Evolutionary conservation across 2,797 vertebrate genomes (phyloP), one percentile per base, ranked within the genome.

Genomic region (Enteromius thamalakanensis): DNA sequence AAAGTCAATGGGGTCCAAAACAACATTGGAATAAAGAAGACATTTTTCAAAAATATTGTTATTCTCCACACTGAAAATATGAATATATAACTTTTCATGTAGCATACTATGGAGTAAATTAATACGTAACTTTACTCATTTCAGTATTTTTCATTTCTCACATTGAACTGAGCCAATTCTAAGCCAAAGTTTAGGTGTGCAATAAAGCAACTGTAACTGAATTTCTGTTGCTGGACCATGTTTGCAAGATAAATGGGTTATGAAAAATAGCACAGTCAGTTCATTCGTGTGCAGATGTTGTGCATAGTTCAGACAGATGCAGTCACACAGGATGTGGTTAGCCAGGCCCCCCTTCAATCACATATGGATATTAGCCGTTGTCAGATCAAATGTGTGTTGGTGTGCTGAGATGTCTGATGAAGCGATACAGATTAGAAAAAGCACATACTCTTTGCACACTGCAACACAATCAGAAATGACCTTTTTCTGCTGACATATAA

Each of bases 261-360:
- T 69, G 64, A 82, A 86, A 23, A 58, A 40, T 23, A 76, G 83
- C 82, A 60, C 11, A 64, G 88, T 88, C 82, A 85, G 76, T 82
- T 74, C 40, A 86, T 45, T 68, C 0, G 34, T 23, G 53, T 86
- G 82, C 80, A 86, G 55, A 76, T 72, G 76, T 76, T 80, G 68
- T 76, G 80, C 71, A 82, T 10, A 37, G 14, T 49, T 81, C 29
- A 84, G 53, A 40, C 79, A 72, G 55, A 74, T 86, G 86, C 78
- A 62, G 26, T 77, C 40, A 55, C 0, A 69, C 80, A 76, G 80
- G 84, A 86, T 90, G 91, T 80, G 91, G 91, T 91, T 87, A 77
- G 23, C 21, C 29, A 45, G 83, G 79, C 55, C 86, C 85, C 77
- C 26, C 26, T 65, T 8, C 37, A 14, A 62, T 83, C 32, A 53